These are phyloP conservation scores for Stegophylla sp. DNA, from an alignment of 2,888 invertebrate species.

Conservation along the genomic window DNA sequence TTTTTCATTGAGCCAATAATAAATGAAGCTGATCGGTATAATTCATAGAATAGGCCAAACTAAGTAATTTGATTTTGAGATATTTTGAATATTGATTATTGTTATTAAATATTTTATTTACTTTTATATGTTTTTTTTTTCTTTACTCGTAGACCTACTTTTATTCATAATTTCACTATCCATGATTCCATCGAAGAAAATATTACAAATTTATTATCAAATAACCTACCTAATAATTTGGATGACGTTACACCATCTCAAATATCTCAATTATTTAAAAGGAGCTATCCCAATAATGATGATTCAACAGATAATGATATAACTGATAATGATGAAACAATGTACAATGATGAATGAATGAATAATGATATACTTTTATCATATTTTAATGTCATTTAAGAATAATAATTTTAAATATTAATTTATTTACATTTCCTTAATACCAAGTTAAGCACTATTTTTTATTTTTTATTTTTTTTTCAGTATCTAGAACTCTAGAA, in stretches of 20 bases:
- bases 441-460: too few relatives aligned
- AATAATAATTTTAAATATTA: too few relatives aligned
- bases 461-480: too few relatives aligned
- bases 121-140: background rate
- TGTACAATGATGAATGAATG: too few relatives aligned
- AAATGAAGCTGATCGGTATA: constrained; percentile 77
- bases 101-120: background rate
- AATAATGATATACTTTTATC: too few relatives aligned
- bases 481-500: too few relatives aligned
- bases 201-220: constrained; percentile 65
- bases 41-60: constrained; percentile 79
- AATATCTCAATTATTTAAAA: too few relatives aligned
- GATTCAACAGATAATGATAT: too few relatives aligned
- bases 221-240: background rate
- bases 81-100: background rate
- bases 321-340: too few relatives aligned
- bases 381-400: too few relatives aligned
- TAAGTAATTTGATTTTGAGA: constrained; percentile 66
- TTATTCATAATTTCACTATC: constrained; percentile 76
- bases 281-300: too few relatives aligned
- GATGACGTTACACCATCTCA: constrained; percentile 38
- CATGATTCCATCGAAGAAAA: constrained; percentile 76
- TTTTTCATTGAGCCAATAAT: constrained; percentile 78
- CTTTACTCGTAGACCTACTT: constrained; percentile 69
- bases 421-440: too few relatives aligned